Base-by-base conservation (phyloP, 2,797 vertebrate species). In the Aphelocoma californica region DNA sequence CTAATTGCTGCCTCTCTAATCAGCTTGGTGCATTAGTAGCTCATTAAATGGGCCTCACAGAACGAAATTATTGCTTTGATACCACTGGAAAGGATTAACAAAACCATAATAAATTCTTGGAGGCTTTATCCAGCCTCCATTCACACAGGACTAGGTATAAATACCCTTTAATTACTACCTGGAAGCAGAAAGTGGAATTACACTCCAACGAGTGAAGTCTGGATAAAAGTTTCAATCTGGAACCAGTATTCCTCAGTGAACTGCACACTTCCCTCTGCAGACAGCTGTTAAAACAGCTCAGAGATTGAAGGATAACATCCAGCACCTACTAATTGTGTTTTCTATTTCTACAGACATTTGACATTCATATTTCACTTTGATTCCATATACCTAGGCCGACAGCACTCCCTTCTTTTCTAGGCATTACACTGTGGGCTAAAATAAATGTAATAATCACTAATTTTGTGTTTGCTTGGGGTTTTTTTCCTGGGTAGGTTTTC, bases 171-270 rank as follows among this genome's bases (percentile, higher is more conserved):
- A 79, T 53, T 45, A 66, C 9, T 16, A 65, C 42, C 34, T 81
- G 73, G 51, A 61, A 84, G 50, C 8, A 12, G 21, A 21, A 54
- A 81, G 54, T 42, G 79, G 56, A 79, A 94, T 50, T 79, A 26
- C 12, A 10, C n/a, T 58, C 20, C 32, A 54, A 6, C 0, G 0
- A 74, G 25, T 14, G 60, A 85, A 58, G 34, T 4, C 14, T 6
- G 28, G 54, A 36, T 31, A 25, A n/a, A 74, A 47, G 31, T 36
- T 58, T 34, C 34, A 31, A 8, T 34, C 54, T 80, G 54, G 70
- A 61, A 9, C 9, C 17, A 62, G n/a, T 3, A 53, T 12, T 50
- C 21, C 64, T 10, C 32, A 64, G 24, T 3, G 72, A 69, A 67
- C 4, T 32, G 36, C 23, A 26, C n/a, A 31, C 31, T 62, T 14